Conservation (phyloP, 1,140 invertebrate species). For the Ladona fulva region DNA sequence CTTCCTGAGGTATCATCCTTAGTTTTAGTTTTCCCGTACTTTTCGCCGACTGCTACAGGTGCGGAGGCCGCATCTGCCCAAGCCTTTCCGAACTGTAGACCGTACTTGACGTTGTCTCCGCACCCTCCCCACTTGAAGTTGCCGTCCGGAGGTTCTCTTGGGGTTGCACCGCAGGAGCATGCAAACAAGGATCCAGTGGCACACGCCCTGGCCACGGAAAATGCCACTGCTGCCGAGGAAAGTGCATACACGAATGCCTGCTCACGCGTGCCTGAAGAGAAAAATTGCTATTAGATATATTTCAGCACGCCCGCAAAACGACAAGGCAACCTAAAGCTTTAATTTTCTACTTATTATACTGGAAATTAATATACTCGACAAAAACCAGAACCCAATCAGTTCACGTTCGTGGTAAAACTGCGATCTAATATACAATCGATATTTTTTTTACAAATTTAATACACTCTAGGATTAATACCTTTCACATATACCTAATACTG, state of each 20-base stretch:
- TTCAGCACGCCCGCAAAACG: no score
- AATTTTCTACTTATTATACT: no score
- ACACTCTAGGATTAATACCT: no score
- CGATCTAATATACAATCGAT: no score
- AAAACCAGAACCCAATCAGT: no score
- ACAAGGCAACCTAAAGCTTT: no score
- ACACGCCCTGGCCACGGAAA: slow-evolving; percentile 63
- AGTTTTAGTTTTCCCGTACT: slow-evolving; percentile 14
- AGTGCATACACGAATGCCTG: slow-evolving; percentile 70
- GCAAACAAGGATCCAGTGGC: slow-evolving; percentile 52
- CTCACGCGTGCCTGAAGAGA: slow-evolving; percentile 59
- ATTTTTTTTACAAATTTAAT: no score
- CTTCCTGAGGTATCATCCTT: slow-evolving; percentile 12
- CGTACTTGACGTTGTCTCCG: slow-evolving; percentile 54
- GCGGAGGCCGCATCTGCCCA: slow-evolving; percentile 23
- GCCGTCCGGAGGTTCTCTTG: slow-evolving; percentile 42
- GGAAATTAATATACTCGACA: no score
- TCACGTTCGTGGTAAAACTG: no score
- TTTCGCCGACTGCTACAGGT: slow-evolving; percentile 14
- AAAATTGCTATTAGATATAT: no score
- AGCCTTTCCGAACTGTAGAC: slow-evolving; percentile 46
- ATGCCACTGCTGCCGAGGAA: slow-evolving; percentile 60
- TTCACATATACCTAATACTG: no score
- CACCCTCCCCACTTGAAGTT: slow-evolving; percentile 64
- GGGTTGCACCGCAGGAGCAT: slow-evolving; percentile 56